A percentile compares a stretch with the other conserved stretches of the same genome.
phyloP scores from a whole-genome alignment of 2,113 vertebrate genomes.

The Upupa epops region DNA sequence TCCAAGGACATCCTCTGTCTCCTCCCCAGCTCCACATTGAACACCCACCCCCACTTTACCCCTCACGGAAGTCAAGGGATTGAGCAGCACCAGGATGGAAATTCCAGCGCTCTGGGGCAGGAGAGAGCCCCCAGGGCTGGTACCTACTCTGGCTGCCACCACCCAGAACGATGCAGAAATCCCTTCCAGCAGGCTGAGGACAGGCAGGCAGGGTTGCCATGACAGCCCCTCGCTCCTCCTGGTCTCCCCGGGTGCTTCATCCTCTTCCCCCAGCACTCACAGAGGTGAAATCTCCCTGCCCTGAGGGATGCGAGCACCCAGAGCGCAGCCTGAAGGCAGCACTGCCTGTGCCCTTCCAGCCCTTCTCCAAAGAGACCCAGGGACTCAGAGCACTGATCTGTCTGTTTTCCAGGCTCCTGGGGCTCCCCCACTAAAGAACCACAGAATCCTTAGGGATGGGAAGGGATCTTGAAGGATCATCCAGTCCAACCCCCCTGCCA shows the following conservation, averaged over 20 bases:
- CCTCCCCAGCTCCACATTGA: rapidly evolving
- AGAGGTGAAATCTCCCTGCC: too few species aligned
- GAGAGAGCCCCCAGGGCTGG: rapidly evolving
- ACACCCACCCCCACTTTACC: background rate
- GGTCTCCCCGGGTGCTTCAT: background rate
- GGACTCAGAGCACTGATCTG: background rate
- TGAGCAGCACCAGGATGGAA: background rate
- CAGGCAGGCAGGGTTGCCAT: constrained; percentile 5
- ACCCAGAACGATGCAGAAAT: background rate
- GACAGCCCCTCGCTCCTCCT: background rate
- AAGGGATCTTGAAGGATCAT: too few species aligned
- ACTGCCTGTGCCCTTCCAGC: background rate
- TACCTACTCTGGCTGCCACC: background rate
- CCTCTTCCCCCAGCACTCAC: background rate
- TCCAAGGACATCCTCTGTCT: background rate
- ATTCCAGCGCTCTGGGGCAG: background rate
- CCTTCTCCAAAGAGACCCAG: background rate
- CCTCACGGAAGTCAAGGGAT: background rate
- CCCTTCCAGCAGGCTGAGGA: background rate
- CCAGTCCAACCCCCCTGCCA: too few species aligned
- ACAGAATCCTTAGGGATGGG: too few species aligned
- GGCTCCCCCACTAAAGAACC: too few species aligned
- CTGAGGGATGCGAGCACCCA: too few species aligned
- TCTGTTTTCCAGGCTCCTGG: too few species aligned
- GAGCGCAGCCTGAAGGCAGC: background rate